Evolutionary conservation across 1,140 invertebrate species (phyloP).

Genomic region (Anastrepha ludens): DNA sequence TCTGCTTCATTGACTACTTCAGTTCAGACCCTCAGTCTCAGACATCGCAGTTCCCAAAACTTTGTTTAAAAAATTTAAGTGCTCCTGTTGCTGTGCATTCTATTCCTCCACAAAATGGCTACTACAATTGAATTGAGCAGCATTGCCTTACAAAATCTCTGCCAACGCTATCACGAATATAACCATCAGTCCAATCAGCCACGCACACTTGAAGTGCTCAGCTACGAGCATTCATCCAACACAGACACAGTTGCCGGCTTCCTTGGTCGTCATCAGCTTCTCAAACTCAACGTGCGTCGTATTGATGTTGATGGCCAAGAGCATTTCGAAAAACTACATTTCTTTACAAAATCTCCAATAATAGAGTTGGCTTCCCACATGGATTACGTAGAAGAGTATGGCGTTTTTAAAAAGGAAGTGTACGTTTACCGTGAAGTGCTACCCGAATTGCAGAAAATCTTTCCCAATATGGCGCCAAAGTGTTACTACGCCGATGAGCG

Average conservation of each 20-base stretch:
- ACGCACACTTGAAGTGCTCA: constrained; percentile 63
- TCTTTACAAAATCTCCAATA: constrained; percentile 77
- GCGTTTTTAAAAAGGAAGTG: constrained; percentile 76
- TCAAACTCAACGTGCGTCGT: constrained; percentile 60
- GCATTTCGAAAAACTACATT: constrained; percentile 64
- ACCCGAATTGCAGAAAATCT: constrained; percentile 69
- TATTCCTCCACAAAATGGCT: constrained; percentile 64
- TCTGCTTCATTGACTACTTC: neutral
- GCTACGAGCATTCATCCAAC: constrained; percentile 62
- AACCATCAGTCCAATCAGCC: constrained; percentile 67
- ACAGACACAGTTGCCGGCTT: constrained; percentile 75
- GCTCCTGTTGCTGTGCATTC: neutral
- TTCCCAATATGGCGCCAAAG: constrained; percentile 66
- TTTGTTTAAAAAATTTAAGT: neutral
- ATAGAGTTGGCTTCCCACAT: constrained; percentile 67
- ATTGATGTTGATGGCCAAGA: constrained; percentile 56
- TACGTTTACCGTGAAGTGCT: constrained; percentile 74
- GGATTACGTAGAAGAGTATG: constrained; percentile 74
- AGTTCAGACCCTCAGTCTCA: neutral
- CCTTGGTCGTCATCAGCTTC: constrained; percentile 75
- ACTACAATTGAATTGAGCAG: constrained; percentile 75
- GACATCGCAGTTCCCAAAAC: neutral
- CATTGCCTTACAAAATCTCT: constrained; percentile 72
- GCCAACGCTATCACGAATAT: constrained; percentile 74
- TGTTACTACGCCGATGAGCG: constrained; percentile 75